A percentile compares a stretch with the other conserved stretches of the same genome.
Evolutionary conservation across 2,888 invertebrate genomes (phyloP).

Genomic region (Andrena minutula): DNA sequence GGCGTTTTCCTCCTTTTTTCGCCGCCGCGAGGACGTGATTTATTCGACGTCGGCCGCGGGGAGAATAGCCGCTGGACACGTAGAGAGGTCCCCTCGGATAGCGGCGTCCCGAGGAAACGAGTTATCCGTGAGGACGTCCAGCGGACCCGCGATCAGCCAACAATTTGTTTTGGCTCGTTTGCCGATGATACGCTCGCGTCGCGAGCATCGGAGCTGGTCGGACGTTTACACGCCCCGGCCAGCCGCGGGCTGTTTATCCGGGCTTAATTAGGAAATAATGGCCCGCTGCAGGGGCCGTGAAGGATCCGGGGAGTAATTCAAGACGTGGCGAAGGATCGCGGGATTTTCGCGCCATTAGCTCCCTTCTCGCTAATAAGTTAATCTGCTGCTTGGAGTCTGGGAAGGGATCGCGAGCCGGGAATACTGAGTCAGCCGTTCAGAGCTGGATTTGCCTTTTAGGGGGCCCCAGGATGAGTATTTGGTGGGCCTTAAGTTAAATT

Average conservation of each 20-base stretch:
- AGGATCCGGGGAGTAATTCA: no score
- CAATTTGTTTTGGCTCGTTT: slow-evolving; percentile 69
- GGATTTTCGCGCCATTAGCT: neutral
- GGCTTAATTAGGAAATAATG: slow-evolving; percentile 25
- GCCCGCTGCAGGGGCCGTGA: neutral
- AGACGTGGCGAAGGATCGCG: no score
- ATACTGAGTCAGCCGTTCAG: no score
- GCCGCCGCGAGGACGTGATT: slow-evolving; percentile 60
- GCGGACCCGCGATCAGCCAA: slow-evolving; percentile 34
- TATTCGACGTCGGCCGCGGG: slow-evolving; percentile 61
- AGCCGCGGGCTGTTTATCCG: neutral
- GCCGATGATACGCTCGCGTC: slow-evolving; percentile 37
- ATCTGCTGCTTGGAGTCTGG: slow-evolving; percentile 1
- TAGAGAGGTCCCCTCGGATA: neutral
- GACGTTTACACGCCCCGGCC: slow-evolving; percentile 3
- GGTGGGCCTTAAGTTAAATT: no score
- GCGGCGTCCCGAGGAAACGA: slow-evolving; percentile 52
- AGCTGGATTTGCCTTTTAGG: no score
- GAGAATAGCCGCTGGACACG: slow-evolving; percentile 28
- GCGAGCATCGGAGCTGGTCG: neutral
- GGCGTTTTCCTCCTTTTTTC: slow-evolving; percentile 36
- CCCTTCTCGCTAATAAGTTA: slow-evolving; percentile 40
- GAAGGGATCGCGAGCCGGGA: slow-evolving; percentile 11
- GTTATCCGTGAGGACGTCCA: slow-evolving; percentile 52
- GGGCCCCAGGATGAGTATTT: no score